Evolutionary conservation across 1,140 invertebrate genomes (phyloP), one percentile per base, ranked within the genome.

Genomic region (Homalodisca vitripennis): DNA sequence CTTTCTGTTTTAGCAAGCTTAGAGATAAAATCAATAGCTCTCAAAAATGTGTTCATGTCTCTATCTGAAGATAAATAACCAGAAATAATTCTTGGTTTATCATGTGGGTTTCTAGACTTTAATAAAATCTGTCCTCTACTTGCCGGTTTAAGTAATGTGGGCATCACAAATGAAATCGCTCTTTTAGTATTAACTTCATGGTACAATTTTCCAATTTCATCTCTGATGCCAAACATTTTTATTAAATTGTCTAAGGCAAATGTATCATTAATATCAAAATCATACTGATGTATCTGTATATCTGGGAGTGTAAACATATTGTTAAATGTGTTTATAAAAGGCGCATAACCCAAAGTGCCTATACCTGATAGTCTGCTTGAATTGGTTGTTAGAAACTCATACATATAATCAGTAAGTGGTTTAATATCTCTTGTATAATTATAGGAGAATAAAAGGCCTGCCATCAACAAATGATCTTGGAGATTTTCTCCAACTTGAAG

Each of bases 381-480:
- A 2, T 75, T 75, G 31, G 80, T 75, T n/a, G 55, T 63, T 17
- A 91, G 89, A 68, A 90, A 92, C 66, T 88, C 84, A 74, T 90
- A 79, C 0, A 90, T 85, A 41, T 10, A 17, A 10, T 41, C 34
- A 41, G 6, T 41, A 6, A 41, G 6, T 0, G 89, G 86, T 2
- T 86, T 86, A 1, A 91, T 82, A 34, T 88, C 90, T 83, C 29
- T 93, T 90, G 6, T 87, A 86, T 26, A 90, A 78, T 34, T 88
- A 79, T 51, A 80, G 77, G 6, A 96, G 80, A 96, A 96, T 0
- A 92, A 88, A 6, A 95, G 78, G 0, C 93, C 93, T 0, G 92
- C 93, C 0, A 93, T 78, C 0, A 90, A 92, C 10, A 95, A 86
- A 76, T 97, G 94, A 78, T 95, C 93, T 79, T 95, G 93, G 0